Conservation (phyloP, 2,888 invertebrate genomes). For the Temnothorax unifasciatus region DNA sequence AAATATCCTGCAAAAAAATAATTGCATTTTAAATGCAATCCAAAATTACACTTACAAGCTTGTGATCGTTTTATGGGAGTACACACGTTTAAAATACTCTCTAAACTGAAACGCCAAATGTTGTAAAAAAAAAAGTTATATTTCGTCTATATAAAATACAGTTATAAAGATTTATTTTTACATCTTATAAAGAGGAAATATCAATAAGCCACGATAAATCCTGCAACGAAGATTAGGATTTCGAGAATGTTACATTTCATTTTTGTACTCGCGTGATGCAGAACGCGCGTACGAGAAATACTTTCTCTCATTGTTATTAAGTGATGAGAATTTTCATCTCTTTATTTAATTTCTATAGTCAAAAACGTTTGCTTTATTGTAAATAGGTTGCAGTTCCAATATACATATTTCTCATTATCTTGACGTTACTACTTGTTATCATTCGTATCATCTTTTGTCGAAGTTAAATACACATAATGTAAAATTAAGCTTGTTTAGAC, state of each 20-base stretch:
- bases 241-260: background rate
- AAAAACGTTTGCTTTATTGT: background rate
- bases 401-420: slow-evolving; percentile 11
- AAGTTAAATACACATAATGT: slow-evolving; percentile 23
- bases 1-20: background rate
- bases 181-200: background rate
- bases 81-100: background rate
- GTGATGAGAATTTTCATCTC: slow-evolving; percentile 10
- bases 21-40: background rate
- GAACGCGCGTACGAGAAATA: background rate
- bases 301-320: slow-evolving; percentile 10
- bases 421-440: background rate
- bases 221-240: slow-evolving; percentile 25
- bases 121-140: background rate
- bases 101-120: background rate
- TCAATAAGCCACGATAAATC: slow-evolving; percentile 11
- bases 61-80: slow-evolving; percentile 24
- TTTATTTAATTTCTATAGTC: background rate
- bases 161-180: slow-evolving; percentile 33
- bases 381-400: slow-evolving; percentile 20
- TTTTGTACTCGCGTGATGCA: background rate
- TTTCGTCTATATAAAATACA: slow-evolving; percentile 6
- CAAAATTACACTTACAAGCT: slow-evolving; percentile 30
- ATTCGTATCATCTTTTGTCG: background rate
- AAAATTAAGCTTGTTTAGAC: slow-evolving; percentile 35